Conservation (phyloP, 2,797 vertebrate species). For the Pseudotriccus pelzelni region DNA sequence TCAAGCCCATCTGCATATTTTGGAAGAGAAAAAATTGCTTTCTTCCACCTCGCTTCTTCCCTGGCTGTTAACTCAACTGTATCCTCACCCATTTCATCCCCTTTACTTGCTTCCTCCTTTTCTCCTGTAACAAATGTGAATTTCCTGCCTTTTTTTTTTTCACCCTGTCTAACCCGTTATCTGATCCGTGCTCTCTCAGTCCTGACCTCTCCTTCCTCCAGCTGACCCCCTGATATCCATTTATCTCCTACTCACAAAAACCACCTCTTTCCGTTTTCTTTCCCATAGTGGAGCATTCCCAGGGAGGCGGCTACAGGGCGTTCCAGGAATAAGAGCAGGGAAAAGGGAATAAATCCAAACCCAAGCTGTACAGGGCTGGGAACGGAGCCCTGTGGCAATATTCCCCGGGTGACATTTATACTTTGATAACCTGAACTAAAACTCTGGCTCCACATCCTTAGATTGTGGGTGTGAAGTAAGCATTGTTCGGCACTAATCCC, state of each 20-base stretch:
- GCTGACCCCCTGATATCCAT: constrained; percentile 20
- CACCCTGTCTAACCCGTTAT: neutral
- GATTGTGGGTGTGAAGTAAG: neutral
- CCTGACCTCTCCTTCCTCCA: constrained; percentile 42
- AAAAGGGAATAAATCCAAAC: neutral
- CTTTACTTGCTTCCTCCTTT: constrained; percentile 44
- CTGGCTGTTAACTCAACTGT: constrained; percentile 26
- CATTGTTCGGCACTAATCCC: neutral
- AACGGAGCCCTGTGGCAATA: neutral
- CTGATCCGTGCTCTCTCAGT: neutral
- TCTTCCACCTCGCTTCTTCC: neutral
- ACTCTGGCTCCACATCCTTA: neutral
- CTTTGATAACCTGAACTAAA: neutral
- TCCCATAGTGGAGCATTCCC: neutral
- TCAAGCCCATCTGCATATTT: constrained; percentile 39
- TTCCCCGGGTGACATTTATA: neutral
- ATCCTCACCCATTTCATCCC: neutral
- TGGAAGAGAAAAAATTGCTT: neutral
- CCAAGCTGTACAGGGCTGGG: neutral
- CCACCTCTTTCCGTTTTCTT: neutral
- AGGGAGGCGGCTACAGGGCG: fast-evolving
- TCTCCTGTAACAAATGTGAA: constrained; percentile 41
- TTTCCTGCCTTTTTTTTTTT: constrained; percentile 32
- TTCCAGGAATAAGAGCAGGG: neutral
- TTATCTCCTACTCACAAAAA: neutral